Conservation (phyloP, 1,140 invertebrate species). For the Luehdorfia chinensis region DNA sequence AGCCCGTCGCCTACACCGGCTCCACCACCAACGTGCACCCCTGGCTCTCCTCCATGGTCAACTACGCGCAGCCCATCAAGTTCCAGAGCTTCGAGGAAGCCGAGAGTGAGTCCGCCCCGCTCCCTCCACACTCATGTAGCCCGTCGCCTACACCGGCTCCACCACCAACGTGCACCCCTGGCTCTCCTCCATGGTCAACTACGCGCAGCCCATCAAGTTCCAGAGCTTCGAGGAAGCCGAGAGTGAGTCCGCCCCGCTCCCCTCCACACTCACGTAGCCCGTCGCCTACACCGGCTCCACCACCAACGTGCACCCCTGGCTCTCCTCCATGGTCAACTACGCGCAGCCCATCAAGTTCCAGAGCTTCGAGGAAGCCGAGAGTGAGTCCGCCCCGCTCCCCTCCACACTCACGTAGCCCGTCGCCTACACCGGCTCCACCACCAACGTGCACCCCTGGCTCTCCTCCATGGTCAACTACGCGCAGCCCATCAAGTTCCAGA, state of each 20-base stretch:
- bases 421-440: conserved; percentile 97
- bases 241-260: too few species aligned
- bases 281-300: conserved; percentile 96
- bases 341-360: conserved; percentile 99
- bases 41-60: conserved; percentile 98
- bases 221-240: conserved; percentile 98
- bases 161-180: conserved; percentile 99
- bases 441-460: conserved; percentile 98
- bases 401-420: too few species aligned
- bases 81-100: conserved; percentile 98
- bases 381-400: too few species aligned
- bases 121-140: too few species aligned
- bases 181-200: conserved; percentile 99
- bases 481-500: conserved; percentile 99
- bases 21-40: conserved; percentile 99
- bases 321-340: conserved; percentile 99
- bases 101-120: conserved; percentile 94
- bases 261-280: too few species aligned
- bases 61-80: conserved; percentile 99
- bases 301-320: conserved; percentile 98
- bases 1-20: conserved; percentile 91
- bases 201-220: conserved; percentile 99
- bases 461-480: conserved; percentile 99
- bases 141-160: conserved; percentile 93
- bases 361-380: conserved; percentile 97